Base-by-base conservation (phyloP, 2,888 invertebrate species). In the Caenorhabditis auriculariae region DNA sequence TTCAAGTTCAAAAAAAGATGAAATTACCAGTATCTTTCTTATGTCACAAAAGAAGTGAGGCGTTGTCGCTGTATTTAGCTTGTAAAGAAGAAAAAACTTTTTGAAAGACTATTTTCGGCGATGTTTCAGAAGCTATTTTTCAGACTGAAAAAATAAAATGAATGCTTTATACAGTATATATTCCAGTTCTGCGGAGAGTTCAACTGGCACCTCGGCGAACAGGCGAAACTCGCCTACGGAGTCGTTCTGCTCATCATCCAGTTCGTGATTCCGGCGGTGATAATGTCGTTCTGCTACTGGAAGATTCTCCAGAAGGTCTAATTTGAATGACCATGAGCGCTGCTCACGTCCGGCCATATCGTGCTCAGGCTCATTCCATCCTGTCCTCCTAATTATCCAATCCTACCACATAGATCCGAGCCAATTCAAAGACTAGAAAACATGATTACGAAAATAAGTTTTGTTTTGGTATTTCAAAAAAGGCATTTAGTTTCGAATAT, bases 231-330 rank as follows among this genome's bases (percentile, higher is more conserved):
- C 21, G 50, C 48, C 23, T 76, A 73, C 45, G 72, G 72, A 3
- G 62, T 66, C 1, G 57, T 67, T 27, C 50, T 80, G 12, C 59
- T 80, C 27, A 54, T 77, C 35, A 62, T 80, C 7, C 77, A 77
- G 56, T 76, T 76, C 45, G 58, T 77, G 21, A 63, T 80, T 45
- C 80, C 80, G 1, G 72, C 71, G 2, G 9, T 72, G 19, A 76
- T 80, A 29, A 78, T 80, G 75, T 68, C 76, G 3, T 78, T 76
- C 48, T 80, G 78, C 55, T 80, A 80, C 49, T 78, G 74, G 77
- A 81, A 77, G 59, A 80, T 80, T 28, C 57, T 80, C 6, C 78
- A 79, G 55, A 80, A 80, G 68, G 80, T 58, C 41, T 4, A n/a
- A 35, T 35, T 35, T 1, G 35, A 35, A 15, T 35, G 9, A 1